Evolutionary conservation across 2,113 vertebrate genomes (phyloP).

Genomic region (Parotia lawesii): DNA sequence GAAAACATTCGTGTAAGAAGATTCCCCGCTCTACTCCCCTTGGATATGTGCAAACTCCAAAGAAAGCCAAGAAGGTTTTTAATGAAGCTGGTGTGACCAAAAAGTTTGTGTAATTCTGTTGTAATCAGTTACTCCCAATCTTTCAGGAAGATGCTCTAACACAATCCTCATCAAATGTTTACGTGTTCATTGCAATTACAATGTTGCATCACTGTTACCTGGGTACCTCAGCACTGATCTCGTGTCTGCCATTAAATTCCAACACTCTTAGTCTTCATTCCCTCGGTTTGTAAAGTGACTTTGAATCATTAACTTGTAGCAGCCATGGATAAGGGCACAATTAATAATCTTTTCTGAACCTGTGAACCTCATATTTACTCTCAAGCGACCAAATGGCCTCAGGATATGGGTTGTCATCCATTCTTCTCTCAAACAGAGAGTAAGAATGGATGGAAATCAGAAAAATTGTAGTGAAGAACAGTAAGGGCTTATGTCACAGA

Average conservation of each 20-base stretch:
- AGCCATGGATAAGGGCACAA: neutral
- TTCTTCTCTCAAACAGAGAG: neutral
- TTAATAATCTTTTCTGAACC: neutral
- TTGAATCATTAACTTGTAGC: neutral
- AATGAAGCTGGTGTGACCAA: neutral
- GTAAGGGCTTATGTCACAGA: neutral
- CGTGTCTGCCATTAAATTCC: neutral
- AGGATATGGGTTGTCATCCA: neutral
- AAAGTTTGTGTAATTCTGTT: neutral
- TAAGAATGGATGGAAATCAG: neutral
- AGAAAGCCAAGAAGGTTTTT: neutral
- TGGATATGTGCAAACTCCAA: neutral
- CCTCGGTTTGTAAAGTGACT: neutral
- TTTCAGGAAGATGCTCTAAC: neutral
- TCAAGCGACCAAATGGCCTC: neutral
- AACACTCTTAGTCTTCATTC: neutral
- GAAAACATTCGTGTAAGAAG: neutral
- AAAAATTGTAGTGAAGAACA: neutral
- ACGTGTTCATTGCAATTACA: neutral
- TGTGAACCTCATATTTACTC: neutral
- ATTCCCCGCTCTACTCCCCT: neutral
- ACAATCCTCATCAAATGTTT: neutral
- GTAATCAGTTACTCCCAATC: neutral
- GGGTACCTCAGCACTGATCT: neutral
- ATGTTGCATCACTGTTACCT: accelerated